Conservation (phyloP, 2,797 vertebrate species). For the Tauraco hartlaubi region DNA sequence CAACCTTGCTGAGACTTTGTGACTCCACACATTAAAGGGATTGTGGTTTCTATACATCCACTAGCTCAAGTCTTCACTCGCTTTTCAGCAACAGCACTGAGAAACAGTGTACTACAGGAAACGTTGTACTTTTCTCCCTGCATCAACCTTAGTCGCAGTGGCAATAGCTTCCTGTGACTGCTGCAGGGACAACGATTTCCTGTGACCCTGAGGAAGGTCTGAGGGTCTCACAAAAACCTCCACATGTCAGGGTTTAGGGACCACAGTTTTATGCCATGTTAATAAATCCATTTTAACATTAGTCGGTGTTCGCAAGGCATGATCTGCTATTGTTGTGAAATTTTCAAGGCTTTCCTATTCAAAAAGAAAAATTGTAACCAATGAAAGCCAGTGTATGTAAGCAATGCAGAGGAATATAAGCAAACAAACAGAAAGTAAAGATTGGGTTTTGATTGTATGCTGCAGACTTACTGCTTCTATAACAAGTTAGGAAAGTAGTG, state of each 20-base stretch:
- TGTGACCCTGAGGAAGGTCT: background rate
- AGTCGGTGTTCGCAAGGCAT: background rate
- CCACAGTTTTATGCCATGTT: background rate
- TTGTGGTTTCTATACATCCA: background rate
- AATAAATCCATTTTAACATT: background rate
- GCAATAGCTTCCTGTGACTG: background rate
- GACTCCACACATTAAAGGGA: accelerated
- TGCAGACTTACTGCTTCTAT: background rate
- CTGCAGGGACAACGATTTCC: background rate
- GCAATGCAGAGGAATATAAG: background rate
- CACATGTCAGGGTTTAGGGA: background rate
- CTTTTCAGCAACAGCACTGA: background rate
- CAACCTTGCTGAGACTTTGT: background rate
- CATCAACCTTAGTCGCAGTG: background rate
- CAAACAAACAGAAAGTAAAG: background rate
- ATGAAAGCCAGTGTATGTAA: background rate
- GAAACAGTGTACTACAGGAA: background rate
- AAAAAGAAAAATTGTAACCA: background rate
- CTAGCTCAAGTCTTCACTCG: background rate
- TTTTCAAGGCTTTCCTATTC: background rate
- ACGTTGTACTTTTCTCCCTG: background rate
- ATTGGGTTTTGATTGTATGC: background rate
- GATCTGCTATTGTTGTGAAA: background rate
- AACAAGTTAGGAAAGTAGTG: background rate
- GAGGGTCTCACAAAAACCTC: background rate